Conservation (phyloP, 2,888 invertebrate species). For the Amphipoea oculea region DNA sequence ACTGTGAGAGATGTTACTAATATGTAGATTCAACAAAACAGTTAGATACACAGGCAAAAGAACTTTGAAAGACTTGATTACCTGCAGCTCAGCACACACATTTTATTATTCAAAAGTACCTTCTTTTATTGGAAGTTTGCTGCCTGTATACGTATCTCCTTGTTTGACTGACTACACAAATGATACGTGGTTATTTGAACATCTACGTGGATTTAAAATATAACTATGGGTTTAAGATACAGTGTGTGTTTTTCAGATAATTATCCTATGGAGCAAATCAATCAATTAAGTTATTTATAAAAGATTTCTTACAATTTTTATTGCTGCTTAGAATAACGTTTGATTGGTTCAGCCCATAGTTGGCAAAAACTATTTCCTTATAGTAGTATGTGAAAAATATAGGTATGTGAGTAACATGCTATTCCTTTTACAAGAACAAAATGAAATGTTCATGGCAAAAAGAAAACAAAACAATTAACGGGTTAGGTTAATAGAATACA, state of each 20-base stretch:
- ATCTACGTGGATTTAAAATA: slow-evolving; percentile 28
- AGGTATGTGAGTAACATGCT: slow-evolving; percentile 53
- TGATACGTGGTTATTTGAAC: background rate
- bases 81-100: no score
- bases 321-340: background rate
- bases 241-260: slow-evolving; percentile 32
- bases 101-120: background rate
- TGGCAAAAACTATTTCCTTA: background rate
- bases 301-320: background rate
- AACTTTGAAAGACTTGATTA: background rate
- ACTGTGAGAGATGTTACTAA: background rate
- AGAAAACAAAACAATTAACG: slow-evolving; percentile 37
- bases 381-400: slow-evolving; percentile 11
- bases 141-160: background rate
- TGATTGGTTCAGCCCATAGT: slow-evolving; percentile 40
- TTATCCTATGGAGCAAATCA: slow-evolving; percentile 38
- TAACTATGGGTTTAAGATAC: slow-evolving; percentile 8
- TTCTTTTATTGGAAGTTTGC: background rate
- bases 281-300: slow-evolving; percentile 9
- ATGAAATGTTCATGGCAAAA: slow-evolving; percentile 38
- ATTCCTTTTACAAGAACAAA: slow-evolving; percentile 51
- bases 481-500: slow-evolving; percentile 53
- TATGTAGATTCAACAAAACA: slow-evolving; percentile 10
- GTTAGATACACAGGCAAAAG: background rate
- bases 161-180: background rate